phyloP scores from a whole-genome alignment of 2,888 invertebrate species.

The Abrostola tripartita region DNA sequence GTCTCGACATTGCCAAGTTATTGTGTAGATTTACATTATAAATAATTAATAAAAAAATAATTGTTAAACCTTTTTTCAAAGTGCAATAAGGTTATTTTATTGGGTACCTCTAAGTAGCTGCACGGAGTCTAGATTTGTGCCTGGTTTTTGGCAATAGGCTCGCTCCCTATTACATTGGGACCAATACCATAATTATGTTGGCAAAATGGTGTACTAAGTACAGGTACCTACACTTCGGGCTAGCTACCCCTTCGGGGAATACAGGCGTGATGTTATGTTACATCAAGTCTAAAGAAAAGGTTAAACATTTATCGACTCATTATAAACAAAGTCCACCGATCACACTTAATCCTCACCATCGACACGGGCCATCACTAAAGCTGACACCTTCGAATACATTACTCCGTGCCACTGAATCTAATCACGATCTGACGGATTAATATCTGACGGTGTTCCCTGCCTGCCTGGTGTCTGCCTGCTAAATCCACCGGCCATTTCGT shows the following conservation, averaged over 20 bases:
- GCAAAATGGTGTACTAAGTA: too few relatives aligned
- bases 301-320: slow-evolving; percentile 27
- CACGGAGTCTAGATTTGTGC: too few relatives aligned
- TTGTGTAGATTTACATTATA: too few relatives aligned
- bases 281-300: background rate
- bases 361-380: slow-evolving; percentile 54
- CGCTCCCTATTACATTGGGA: too few relatives aligned
- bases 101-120: too few relatives aligned
- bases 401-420: slow-evolving; percentile 87
- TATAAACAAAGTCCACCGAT: slow-evolving; percentile 21
- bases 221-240: too few relatives aligned
- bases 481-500: slow-evolving; percentile 76
- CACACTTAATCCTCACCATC: slow-evolving; percentile 44
- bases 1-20: too few relatives aligned
- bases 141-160: too few relatives aligned
- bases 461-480: slow-evolving; percentile 72
- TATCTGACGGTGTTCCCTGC: slow-evolving; percentile 78
- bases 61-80: too few relatives aligned
- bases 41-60: too few relatives aligned
- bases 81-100: too few relatives aligned
- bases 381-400: slow-evolving; percentile 84
- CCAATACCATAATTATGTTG: too few relatives aligned
- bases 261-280: background rate
- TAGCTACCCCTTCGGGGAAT: background rate
- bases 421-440: slow-evolving; percentile 87